Conservation (phyloP, 2,797 vertebrate genomes). For the Pagetopsis macropterus region DNA sequence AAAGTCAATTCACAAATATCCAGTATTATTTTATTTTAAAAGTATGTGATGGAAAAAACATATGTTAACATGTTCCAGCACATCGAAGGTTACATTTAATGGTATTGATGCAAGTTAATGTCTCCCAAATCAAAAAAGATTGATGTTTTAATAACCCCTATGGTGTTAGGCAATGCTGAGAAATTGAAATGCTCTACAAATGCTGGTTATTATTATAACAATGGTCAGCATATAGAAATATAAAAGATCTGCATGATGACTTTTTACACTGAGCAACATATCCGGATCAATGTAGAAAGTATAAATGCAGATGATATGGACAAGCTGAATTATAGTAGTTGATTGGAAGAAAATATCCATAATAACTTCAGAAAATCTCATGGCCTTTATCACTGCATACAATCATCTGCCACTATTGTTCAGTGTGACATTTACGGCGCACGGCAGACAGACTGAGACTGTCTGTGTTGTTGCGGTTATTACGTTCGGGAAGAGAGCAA, state of each 20-base stretch:
- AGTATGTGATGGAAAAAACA: background rate
- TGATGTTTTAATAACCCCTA: no score
- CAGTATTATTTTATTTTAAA: background rate
- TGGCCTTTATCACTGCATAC: conserved; percentile 45
- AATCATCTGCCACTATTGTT: conserved; percentile 48
- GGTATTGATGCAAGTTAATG: background rate
- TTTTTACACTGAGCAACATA: background rate
- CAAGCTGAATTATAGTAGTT: conserved; percentile 13
- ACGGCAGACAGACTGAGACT: conserved; percentile 26
- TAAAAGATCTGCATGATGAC: conserved; percentile 9
- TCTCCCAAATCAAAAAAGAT: background rate
- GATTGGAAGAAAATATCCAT: conserved; percentile 16
- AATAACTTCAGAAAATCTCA: conserved; percentile 28
- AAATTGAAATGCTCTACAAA: background rate
- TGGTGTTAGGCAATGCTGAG: no score
- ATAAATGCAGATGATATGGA: conserved; percentile 23
- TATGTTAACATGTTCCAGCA: background rate
- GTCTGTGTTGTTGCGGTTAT: conserved; percentile 12
- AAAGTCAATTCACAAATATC: background rate
- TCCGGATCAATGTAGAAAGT: conserved; percentile 3
- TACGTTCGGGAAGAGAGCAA: conserved; percentile 6
- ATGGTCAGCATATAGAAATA: background rate
- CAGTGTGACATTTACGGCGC: conserved; percentile 59
- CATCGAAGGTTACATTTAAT: background rate
- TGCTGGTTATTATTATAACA: background rate